Conservation (phyloP, 2,797 vertebrate genomes). For the Lindbergichthys nudifrons region DNA sequence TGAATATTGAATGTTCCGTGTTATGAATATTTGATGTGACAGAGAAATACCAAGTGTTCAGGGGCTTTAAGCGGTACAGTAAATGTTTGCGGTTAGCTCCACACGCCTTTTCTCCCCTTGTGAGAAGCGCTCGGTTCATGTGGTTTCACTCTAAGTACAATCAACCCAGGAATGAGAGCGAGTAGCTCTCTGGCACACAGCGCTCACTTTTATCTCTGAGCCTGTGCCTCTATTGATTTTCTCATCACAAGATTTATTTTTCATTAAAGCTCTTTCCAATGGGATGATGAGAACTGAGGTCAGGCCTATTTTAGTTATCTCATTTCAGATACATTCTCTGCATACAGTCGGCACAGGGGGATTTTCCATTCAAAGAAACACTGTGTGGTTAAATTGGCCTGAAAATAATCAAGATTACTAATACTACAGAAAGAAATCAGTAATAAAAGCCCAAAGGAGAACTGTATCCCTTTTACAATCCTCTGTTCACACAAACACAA, state of each 20-base stretch:
- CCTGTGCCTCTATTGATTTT: conserved; percentile 67
- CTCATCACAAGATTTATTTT: conserved; percentile 75
- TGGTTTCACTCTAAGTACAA: conserved; percentile 84
- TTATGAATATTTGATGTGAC: conserved; percentile 10
- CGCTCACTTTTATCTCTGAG: conserved; percentile 72
- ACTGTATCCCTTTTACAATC: conserved; percentile 28
- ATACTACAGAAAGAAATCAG: conserved; percentile 11
- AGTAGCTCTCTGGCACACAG: conserved; percentile 69
- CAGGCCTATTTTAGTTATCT: conserved; percentile 53
- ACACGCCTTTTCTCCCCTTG: conserved; percentile 40
- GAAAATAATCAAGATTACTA: conserved; percentile 36
- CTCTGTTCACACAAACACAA: conserved; percentile 42
- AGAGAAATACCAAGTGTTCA: not conserved
- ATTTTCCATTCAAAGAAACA: conserved; percentile 35
- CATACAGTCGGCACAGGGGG: conserved; percentile 6
- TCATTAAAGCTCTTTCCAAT: conserved; percentile 72
- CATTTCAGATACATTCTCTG: conserved; percentile 43
- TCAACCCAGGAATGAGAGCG: conserved; percentile 80
- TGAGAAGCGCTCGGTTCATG: conserved; percentile 73
- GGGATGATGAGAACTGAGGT: conserved; percentile 49
- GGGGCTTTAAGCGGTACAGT: not conserved
- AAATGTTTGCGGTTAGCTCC: conserved; percentile 29
- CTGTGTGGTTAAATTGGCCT: conserved; percentile 17
- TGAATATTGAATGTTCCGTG: not conserved
- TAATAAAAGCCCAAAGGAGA: conserved; percentile 10